phyloP scores from a whole-genome alignment of 2,888 invertebrate genomes.

The Hydropsyche betteni region DNA sequence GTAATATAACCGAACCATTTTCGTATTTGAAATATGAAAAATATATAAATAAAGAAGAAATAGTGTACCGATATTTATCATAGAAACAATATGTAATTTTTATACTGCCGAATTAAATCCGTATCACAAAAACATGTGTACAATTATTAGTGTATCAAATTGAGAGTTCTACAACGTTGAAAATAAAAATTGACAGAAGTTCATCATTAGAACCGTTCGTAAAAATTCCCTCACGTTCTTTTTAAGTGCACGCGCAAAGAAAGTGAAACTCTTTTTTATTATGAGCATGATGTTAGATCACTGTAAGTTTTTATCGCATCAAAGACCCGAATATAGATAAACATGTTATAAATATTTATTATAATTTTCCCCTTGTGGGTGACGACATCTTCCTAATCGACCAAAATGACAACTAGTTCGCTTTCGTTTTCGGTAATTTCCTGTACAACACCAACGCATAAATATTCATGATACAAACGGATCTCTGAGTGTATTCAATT shows the following conservation, averaged over 20 bases:
- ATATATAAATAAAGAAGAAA: too few relatives aligned
- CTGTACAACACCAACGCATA: neutral
- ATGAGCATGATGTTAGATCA: neutral
- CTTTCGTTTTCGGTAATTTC: conserved; percentile 11
- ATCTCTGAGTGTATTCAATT: neutral
- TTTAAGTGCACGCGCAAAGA: neutral
- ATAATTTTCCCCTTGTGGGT: neutral
- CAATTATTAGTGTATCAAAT: too few relatives aligned
- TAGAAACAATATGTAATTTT: too few relatives aligned
- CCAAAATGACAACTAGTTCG: neutral
- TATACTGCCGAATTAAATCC: too few relatives aligned
- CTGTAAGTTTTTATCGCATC: neutral
- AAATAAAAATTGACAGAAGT: too few relatives aligned
- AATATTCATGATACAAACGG: conserved; percentile 1
- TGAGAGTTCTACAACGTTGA: too few relatives aligned
- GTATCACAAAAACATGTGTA: too few relatives aligned
- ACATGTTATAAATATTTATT: conserved; percentile 11
- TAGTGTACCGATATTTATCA: too few relatives aligned
- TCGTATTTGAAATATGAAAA: too few relatives aligned
- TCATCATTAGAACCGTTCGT: neutral
- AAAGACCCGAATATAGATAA: conserved; percentile 1
- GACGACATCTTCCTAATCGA: neutral
- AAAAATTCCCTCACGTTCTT: neutral
- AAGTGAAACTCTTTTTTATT: conserved; percentile 3
- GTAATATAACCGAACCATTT: too few relatives aligned